Evolutionary conservation across 2,888 invertebrate genomes (phyloP).

Genomic region (Oscheius sp.): DNA sequence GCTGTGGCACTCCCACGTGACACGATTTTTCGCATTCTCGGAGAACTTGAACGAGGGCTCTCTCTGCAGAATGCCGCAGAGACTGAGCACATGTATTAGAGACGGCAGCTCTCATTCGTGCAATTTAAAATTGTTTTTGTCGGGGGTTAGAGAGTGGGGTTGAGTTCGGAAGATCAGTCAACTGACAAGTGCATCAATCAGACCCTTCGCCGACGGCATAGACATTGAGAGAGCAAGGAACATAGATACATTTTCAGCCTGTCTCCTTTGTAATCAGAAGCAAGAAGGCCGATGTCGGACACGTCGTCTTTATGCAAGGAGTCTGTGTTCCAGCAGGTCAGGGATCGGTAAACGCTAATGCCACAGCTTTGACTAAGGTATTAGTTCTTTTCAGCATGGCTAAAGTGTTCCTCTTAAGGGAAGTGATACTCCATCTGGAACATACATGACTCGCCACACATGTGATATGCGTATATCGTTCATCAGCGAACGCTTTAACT

Average conservation of each 20-base stretch:
- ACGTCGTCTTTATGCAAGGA: constrained; percentile 62
- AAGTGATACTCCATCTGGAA: constrained; percentile 60
- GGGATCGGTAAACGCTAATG: constrained; percentile 56
- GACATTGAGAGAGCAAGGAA: neutral
- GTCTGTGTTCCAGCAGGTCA: constrained; percentile 67
- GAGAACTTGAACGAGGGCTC: constrained; percentile 10
- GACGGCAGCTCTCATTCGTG: neutral
- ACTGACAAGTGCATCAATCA: neutral
- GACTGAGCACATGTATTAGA: constrained; percentile 8
- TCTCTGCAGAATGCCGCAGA: constrained; percentile 1
- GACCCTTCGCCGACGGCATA: neutral
- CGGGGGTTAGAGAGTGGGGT: neutral
- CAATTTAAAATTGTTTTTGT: constrained; percentile 16
- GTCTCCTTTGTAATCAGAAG: constrained; percentile 60
- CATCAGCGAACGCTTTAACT: constrained; percentile 55
- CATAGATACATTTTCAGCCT: constrained; percentile 43
- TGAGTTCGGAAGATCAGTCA: constrained; percentile 1
- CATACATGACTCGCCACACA: constrained; percentile 70
- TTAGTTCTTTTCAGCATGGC: neutral
- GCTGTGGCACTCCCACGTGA: constrained; percentile 19
- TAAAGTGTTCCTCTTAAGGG: constrained; percentile 10
- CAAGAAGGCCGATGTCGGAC: constrained; percentile 49
- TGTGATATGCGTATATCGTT: constrained; percentile 70
- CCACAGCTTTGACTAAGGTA: constrained; percentile 55
- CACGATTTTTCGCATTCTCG: constrained; percentile 24